Evolutionary conservation across 2,888 invertebrate species (phyloP).

Genomic region (Ormyrus rosae): DNA sequence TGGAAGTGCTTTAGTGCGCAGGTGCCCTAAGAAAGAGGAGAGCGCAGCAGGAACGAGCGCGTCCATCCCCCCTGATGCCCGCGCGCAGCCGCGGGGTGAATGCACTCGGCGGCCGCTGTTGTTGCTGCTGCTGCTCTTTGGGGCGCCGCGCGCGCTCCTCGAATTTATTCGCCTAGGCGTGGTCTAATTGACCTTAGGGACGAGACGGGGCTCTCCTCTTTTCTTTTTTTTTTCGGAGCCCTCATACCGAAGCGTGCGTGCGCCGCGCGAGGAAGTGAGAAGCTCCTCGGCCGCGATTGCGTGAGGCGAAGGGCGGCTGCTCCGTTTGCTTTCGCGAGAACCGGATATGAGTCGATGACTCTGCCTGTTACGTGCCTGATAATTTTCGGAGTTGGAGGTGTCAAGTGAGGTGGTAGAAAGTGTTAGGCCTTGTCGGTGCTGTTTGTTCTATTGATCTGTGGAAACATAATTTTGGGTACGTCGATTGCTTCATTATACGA

Average conservation of each 20-base stretch:
- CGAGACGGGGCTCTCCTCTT: neutral
- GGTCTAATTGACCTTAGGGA: conserved; percentile 63
- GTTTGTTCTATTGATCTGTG: neutral
- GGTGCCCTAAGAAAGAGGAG: conserved; percentile 57
- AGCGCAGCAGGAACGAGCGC: neutral
- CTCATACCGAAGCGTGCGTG: neutral
- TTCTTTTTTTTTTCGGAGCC: conserved; percentile 7
- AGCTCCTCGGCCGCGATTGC: no score
- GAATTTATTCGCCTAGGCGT: conserved; percentile 63
- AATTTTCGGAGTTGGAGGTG: conserved; percentile 25
- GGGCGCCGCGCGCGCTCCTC: neutral
- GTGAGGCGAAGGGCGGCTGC: no score
- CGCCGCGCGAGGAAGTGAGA: neutral
- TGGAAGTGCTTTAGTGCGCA: conserved; percentile 63
- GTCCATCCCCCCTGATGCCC: conserved; percentile 5
- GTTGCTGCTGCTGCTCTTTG: neutral
- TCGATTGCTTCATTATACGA: no score
- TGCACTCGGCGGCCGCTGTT: no score
- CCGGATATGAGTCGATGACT: no score
- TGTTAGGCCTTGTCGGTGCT: neutral
- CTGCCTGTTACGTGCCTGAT: neutral
- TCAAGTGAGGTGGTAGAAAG: neutral
- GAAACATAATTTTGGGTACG: no score
- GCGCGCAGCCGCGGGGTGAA: no score
- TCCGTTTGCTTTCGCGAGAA: no score